A percentile compares a stretch with the other conserved stretches of the same genome.
These are phyloP conservation scores for Misgurnus anguillicaudatus DNA, from an alignment of 2,113 vertebrate species.

Conservation along the genomic window DNA sequence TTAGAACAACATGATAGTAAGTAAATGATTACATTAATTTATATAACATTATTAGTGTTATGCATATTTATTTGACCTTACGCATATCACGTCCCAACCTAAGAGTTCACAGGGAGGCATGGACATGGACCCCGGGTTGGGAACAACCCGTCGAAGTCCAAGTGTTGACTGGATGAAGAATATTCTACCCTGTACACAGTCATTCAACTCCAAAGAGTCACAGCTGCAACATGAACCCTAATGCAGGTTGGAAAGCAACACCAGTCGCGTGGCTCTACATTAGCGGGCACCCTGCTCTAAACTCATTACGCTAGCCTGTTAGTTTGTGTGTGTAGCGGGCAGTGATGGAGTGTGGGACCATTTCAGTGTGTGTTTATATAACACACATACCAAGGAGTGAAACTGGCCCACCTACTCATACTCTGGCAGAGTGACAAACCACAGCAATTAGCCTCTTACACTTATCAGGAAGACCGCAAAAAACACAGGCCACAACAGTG, in stretches of 20 bases:
- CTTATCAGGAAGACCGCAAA: slow-evolving; percentile 39
- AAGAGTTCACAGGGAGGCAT: too few relatives aligned
- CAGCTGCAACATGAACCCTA: slow-evolving; percentile 24
- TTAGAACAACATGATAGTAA: too few relatives aligned
- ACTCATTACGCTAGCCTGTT: slow-evolving; percentile 23
- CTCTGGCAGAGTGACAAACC: slow-evolving; percentile 1
- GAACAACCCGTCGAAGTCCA: background rate
- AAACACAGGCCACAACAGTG: background rate
- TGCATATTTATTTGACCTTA: too few relatives aligned
- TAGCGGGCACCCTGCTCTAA: slow-evolving; percentile 16
- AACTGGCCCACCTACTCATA: slow-evolving; percentile 19
- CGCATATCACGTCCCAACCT: too few relatives aligned
- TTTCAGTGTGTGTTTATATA: slow-evolving; percentile 47
- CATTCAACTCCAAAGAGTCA: background rate
- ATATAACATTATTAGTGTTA: too few relatives aligned
- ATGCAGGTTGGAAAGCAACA: slow-evolving; percentile 21
- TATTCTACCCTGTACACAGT: slow-evolving; percentile 1
- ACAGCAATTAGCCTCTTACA: slow-evolving; percentile 43
- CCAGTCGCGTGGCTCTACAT: slow-evolving; percentile 10
- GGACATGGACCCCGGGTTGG: too few relatives aligned
- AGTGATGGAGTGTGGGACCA: slow-evolving; percentile 42
- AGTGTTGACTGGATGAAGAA: slow-evolving; percentile 9
- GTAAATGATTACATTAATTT: too few relatives aligned
- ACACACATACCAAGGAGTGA: slow-evolving; percentile 27
- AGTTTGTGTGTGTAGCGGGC: slow-evolving; percentile 48